Evolutionary conservation across 2,797 vertebrate species (phyloP).

Genomic region (Catharus ustulatus): DNA sequence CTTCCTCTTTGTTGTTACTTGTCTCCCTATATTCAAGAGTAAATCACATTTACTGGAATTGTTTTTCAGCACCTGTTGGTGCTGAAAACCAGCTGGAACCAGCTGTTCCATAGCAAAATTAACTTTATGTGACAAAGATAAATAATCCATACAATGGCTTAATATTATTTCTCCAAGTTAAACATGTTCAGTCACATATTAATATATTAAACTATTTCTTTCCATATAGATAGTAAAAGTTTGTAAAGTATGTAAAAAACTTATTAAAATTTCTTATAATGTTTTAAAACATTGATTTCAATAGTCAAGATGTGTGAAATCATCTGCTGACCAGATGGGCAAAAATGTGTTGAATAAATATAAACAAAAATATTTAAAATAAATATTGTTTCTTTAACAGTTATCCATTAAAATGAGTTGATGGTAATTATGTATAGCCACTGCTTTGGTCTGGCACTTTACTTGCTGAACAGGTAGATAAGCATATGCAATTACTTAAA

Average conservation of each 20-base stretch:
- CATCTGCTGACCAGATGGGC: not conserved
- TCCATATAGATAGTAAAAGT: not conserved
- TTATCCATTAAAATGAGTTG: not conserved
- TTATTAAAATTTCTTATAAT: rapidly evolving
- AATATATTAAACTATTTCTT: not conserved
- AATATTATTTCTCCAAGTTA: not conserved
- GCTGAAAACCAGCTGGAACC: not conserved
- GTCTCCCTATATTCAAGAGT: not conserved
- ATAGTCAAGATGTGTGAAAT: not conserved
- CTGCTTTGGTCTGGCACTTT: not conserved
- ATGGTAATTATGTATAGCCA: not conserved
- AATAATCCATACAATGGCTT: not conserved
- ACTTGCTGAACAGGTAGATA: not conserved
- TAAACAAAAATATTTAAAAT: not conserved
- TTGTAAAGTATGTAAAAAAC: not conserved
- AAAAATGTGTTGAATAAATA: not conserved
- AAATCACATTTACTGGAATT: not conserved
- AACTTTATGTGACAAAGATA: not conserved
- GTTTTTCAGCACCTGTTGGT: not conserved
- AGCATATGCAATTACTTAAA: not conserved
- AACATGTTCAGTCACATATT: not conserved
- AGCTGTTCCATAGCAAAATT: not conserved
- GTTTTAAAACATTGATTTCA: not conserved
- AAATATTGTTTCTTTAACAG: not conserved
- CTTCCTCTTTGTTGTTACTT: not conserved